Evolutionary conservation across 1,140 invertebrate species (phyloP).

Genomic region (Cardiocondyla obscurior): DNA sequence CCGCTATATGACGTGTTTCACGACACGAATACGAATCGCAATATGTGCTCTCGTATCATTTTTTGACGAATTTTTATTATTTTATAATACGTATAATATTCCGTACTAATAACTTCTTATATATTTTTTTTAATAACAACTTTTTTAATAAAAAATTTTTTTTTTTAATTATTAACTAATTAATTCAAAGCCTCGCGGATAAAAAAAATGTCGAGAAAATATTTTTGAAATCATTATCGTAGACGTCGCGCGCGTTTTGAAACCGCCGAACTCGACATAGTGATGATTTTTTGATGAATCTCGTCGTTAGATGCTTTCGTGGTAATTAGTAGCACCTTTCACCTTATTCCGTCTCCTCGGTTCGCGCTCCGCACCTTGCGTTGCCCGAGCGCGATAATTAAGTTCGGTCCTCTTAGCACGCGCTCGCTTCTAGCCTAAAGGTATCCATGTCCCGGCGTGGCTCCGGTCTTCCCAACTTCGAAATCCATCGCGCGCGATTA

Average conservation of each 20-base stretch:
- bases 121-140: no score
- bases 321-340: constrained; percentile 68
- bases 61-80: not conserved
- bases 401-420: constrained; percentile 69
- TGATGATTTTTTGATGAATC: constrained; percentile 78
- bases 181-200: not conserved
- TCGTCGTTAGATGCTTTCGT: constrained; percentile 69
- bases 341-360: not conserved
- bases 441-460: constrained; percentile 73
- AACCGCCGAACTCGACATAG: constrained; percentile 19
- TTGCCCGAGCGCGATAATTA: constrained; percentile 68
- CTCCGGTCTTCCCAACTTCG: constrained; percentile 64
- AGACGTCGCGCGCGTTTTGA: not conserved
- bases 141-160: no score
- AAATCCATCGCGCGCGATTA: constrained; percentile 79
- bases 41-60: not conserved
- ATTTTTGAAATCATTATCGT: not conserved
- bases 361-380: constrained; percentile 15
- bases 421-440: constrained; percentile 72
- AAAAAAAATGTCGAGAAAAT: not conserved
- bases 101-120: no score
- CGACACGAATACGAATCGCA: not conserved
- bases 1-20: not conserved
- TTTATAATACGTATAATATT: not conserved
- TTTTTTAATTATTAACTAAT: no score